Evolutionary conservation across 1,140 invertebrate species (phyloP), one percentile per base, ranked within the genome.

Genomic region (Drosophila carrolli): DNA sequence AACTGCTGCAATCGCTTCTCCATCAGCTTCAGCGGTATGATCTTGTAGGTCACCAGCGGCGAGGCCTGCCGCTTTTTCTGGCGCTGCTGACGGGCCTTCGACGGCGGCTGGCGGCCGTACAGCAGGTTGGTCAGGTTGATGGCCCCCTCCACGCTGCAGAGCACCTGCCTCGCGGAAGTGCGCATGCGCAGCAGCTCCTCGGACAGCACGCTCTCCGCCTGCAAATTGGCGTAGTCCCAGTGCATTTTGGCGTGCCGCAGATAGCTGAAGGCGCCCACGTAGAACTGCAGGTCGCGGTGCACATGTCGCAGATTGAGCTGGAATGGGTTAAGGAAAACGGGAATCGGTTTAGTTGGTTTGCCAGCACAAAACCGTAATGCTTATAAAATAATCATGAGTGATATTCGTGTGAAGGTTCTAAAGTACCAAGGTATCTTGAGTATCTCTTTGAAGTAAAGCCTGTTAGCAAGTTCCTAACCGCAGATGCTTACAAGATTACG

Each of bases 261-360:
- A 46, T 91, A 91, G 29, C 75, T 81, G 8, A 91, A 91, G 23
- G 75, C 61, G 27, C 78, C 89, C 38, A 89, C 84, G 11, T 89
- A 91, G 11, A 82, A 68, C n/a, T 91, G 89, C 32, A 91, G 16
- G 27, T 91, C 81, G 10, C 72, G 66, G 55, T 91, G 86, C 11
- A 71, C 67, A 23, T 72, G 78, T 5, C 89, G 89, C 19, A 91
- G 48, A 2, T 58, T 35, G 4, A 91, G 6, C 89, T 91, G 75
- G 0, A 81, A 74, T 5, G 11, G 44, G 10, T 1, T 67, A 41
- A 2, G 13, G 1, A 65, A 13, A 43, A 51, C 5, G 11, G 51
- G 32, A 23, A 6, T 27, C 5, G 9, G 14, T 23, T 57, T 50
- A 35, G 65, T 23, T 35, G 8, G 1, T 8, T 14, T 19, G 2